These are phyloP conservation scores for Ditylenchus weischeri DNA, from an alignment of 2,888 invertebrate species.

Conservation along the genomic window DNA sequence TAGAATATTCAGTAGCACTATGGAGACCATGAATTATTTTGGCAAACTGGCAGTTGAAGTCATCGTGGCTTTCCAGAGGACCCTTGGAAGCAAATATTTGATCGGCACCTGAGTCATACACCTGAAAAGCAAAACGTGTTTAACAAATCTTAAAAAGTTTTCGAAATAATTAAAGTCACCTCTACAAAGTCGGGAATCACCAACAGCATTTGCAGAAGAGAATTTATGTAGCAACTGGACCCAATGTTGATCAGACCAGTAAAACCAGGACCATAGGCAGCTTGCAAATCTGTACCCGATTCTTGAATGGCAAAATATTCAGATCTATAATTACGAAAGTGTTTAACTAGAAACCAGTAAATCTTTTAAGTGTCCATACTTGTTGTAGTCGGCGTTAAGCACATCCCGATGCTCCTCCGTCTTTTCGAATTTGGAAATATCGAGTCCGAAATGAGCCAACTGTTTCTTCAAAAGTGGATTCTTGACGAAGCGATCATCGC, in stretches of 20 bases:
- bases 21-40: conserved; percentile 61
- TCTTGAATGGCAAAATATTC: conserved; percentile 94
- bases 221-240: conserved; percentile 96
- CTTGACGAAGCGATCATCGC: conserved; percentile 4
- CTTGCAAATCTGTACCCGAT: conserved; percentile 76
- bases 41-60: conserved; percentile 62
- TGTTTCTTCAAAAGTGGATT: conserved; percentile 82
- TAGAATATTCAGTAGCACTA: conserved; percentile 61
- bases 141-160: background rate
- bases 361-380: background rate
- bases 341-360: too few relatives aligned
- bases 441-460: conserved; percentile 93
- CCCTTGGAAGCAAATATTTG: conserved; percentile 18
- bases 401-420: conserved; percentile 78
- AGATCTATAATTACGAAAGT: conserved; percentile 58
- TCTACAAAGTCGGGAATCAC: conserved; percentile 84
- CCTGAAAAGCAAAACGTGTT: too few relatives aligned
- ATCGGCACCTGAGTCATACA: conserved; percentile 56
- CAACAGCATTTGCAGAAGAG: too few relatives aligned
- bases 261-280: conserved; percentile 82
- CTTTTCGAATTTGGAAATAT: conserved; percentile 85
- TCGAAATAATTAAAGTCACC: background rate
- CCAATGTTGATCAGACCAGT: conserved; percentile 92
- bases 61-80: conserved; percentile 37
- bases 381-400: conserved; percentile 1